Base-by-base conservation (phyloP, 2,888 invertebrate genomes). In the Netelia fuscicornis region DNA sequence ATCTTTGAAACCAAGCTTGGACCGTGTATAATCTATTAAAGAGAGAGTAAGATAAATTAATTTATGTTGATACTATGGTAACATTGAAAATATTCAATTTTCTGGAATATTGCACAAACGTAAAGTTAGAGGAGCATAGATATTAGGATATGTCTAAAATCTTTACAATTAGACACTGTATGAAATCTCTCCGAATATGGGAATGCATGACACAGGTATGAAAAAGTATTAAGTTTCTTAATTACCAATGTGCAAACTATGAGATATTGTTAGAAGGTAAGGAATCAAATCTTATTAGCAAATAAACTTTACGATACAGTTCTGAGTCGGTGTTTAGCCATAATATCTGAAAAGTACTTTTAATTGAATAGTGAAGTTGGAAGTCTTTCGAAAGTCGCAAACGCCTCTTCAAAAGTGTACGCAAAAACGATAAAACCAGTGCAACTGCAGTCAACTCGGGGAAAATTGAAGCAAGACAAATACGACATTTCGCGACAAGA, bases 11-110 rank as follows among this genome's bases (percentile, higher is more conserved):
- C 64, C 54, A 79, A 30, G 37, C 37, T n/a, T 25, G 17, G n/a
- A 54, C 25, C 5, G 54, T 71, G 3, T 30, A 52, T 64, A 30
- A 54, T 62, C 78, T 79, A 71, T 62, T 71, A 71, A 42, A 68
- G 2, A 25, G 10, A 60, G 37, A 17, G 10, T 48, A 48, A 2
- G 10, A 48, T 48, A 13, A 48, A 48, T 48, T 48, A 1, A 13
- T 48, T 13, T 48, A 48, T 48, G 48, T 13, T 13, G 3, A 48
- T 48, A 48, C 10, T 48, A 56, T 23, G 20, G n/a, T n/a, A 42
- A 65, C 56, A 64, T 48, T 60, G n/a, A 58, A 20, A 20, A 58
- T 58, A 23, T 11, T 54, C 54, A 37, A 37, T 30, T n/a, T 17
- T 54, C 1, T 37, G 11, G 9, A 70, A 13, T 13, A 3, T 52